Conservation (phyloP, 2,797 vertebrate genomes). For the Amblyraja radiata region DNA sequence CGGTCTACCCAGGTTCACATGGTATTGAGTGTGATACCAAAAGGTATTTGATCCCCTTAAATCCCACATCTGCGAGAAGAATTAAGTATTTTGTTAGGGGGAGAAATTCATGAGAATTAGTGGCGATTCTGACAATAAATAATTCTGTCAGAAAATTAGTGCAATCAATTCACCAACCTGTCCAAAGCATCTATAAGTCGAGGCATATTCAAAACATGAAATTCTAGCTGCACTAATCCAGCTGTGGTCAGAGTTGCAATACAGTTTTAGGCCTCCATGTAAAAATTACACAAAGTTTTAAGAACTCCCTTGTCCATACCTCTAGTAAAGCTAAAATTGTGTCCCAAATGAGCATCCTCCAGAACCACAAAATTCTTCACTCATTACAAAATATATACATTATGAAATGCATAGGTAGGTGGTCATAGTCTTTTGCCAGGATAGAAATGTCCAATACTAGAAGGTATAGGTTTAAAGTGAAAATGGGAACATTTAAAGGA, state of each 20-base stretch:
- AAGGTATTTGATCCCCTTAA: background rate
- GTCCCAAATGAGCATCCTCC: background rate
- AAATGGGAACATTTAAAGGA: no score
- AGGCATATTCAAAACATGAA: background rate
- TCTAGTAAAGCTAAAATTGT: background rate
- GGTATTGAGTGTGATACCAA: background rate
- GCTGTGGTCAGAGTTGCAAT: background rate
- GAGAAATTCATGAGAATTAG: background rate
- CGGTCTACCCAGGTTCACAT: background rate
- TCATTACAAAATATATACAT: no score
- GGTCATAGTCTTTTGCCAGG: no score
- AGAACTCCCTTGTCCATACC: background rate
- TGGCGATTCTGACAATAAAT: background rate
- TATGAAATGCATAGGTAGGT: no score
- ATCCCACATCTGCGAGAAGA: background rate
- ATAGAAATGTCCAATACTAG: no score
- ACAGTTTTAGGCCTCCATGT: background rate
- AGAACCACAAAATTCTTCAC: background rate
- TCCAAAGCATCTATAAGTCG: background rate
- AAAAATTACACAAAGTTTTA: background rate
- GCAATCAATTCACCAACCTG: background rate
- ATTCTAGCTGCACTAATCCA: slow-evolving; percentile 8
- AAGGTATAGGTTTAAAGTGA: no score
- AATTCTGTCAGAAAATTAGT: background rate
- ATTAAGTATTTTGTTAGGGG: background rate